Evolutionary conservation across 2,888 invertebrate genomes (phyloP).

Genomic region (Eupeodes latifasciatus): DNA sequence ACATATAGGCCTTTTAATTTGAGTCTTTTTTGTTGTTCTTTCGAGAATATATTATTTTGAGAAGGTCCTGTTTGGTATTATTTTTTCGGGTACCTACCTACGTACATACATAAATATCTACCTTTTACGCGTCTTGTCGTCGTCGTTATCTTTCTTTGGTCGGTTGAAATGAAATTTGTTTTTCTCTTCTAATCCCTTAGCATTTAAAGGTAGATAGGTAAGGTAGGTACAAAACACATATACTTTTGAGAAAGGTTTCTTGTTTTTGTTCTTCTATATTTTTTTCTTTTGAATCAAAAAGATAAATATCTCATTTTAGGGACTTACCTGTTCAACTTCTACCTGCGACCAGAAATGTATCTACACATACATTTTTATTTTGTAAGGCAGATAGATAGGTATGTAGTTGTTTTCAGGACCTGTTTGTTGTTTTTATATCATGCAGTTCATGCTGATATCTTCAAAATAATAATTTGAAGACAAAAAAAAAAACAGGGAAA

Average conservation of each 20-base stretch:
- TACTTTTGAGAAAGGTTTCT: constrained; percentile 38
- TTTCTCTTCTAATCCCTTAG: constrained; percentile 53
- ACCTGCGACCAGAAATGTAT: constrained; percentile 48
- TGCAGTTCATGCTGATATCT: constrained; percentile 36
- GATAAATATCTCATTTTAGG: constrained; percentile 66
- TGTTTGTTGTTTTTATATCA: constrained; percentile 47
- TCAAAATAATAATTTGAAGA: background rate
- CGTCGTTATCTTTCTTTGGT: constrained; percentile 5
- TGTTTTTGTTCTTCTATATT: constrained; percentile 22
- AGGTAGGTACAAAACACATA: background rate
- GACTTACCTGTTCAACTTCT: constrained; percentile 49
- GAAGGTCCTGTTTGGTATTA: constrained; percentile 63
- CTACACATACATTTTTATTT: constrained; percentile 5
- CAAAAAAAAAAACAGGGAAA: constrained; percentile 40
- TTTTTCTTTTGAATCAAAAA: constrained; percentile 52
- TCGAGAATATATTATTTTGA: constrained; percentile 37
- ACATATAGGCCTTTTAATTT: constrained; percentile 40
- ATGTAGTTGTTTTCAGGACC: background rate
- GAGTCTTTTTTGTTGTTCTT: constrained; percentile 14
- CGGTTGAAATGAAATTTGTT: constrained; percentile 16
- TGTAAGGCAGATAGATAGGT: background rate
- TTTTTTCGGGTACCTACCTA: constrained; percentile 1
- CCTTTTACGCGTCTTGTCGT: background rate
- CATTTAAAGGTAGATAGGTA: background rate
- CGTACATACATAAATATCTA: background rate